Conservation (phyloP, 2,113 vertebrate genomes). For the Larimichthys crocea region DNA sequence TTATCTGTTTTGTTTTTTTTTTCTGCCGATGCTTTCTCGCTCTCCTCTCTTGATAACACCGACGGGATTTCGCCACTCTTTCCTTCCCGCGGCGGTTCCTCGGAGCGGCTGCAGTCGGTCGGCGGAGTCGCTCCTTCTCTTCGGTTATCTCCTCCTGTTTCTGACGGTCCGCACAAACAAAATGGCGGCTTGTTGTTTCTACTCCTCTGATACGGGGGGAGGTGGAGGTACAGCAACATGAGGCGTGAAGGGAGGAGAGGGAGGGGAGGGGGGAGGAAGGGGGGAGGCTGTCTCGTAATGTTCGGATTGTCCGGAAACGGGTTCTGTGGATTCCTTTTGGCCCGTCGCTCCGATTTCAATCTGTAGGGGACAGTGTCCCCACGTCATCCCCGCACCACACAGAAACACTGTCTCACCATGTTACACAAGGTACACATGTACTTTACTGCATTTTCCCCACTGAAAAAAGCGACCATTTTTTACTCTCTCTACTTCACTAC, state of each 20-base stretch:
- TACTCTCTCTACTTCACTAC: too few relatives aligned
- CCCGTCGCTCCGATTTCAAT: background rate
- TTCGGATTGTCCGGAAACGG: slow-evolving; percentile 80
- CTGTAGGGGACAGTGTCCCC: slow-evolving; percentile 58
- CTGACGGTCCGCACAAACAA: slow-evolving; percentile 88
- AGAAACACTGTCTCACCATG: background rate
- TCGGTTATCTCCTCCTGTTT: slow-evolving; percentile 85
- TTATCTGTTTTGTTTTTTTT: slow-evolving; percentile 23
- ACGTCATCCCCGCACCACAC: background rate
- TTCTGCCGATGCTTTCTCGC: slow-evolving; percentile 39
- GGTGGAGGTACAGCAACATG: slow-evolving; percentile 84
- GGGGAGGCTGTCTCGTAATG: slow-evolving; percentile 74
- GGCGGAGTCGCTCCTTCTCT: slow-evolving; percentile 80
- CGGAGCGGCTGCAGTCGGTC: slow-evolving; percentile 72
- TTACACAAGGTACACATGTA: too few relatives aligned
- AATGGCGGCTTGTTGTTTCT: slow-evolving; percentile 91
- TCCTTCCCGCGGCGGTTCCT: slow-evolving; percentile 57
- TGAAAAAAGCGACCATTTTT: too few relatives aligned
- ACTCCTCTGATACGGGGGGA: slow-evolving; percentile 85
- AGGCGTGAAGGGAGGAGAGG: slow-evolving; percentile 75
- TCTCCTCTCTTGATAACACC: slow-evolving; percentile 32
- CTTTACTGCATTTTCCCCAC: too few relatives aligned
- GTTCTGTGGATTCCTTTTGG: slow-evolving; percentile 19
- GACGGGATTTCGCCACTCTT: slow-evolving; percentile 55
- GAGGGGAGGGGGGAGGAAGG: slow-evolving; percentile 46